Conservation (phyloP, 2,113 vertebrate genomes). For the Dolichallabes microphthalmus region DNA sequence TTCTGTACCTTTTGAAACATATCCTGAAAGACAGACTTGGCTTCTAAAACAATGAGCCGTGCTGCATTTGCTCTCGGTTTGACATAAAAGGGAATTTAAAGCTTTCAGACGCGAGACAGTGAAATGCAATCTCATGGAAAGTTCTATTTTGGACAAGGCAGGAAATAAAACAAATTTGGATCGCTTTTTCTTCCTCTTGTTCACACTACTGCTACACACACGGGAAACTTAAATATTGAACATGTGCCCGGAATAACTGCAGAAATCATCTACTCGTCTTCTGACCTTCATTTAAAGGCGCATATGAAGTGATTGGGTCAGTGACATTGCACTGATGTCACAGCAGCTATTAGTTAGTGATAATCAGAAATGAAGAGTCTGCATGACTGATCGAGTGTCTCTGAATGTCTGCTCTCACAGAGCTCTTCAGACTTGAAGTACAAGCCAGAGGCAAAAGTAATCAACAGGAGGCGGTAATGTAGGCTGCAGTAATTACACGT, state of each 20-base stretch:
- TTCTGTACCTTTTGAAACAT: slow-evolving; percentile 51
- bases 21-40: slow-evolving; percentile 42
- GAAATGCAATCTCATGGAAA: slow-evolving; percentile 38
- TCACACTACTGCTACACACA: neutral
- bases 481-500: slow-evolving; percentile 50
- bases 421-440: slow-evolving; percentile 42
- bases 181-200: neutral
- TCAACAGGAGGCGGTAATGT: slow-evolving; percentile 52
- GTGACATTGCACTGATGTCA: slow-evolving; percentile 19
- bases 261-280: slow-evolving; percentile 53
- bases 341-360: slow-evolving; percentile 43
- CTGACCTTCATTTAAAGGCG: slow-evolving; percentile 50
- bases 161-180: slow-evolving; percentile 12
- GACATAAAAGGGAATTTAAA: slow-evolving; percentile 56
- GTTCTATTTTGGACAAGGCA: slow-evolving; percentile 21
- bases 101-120: slow-evolving; percentile 47
- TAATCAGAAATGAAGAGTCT: slow-evolving; percentile 43
- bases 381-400: slow-evolving; percentile 46
- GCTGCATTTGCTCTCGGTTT: slow-evolving; percentile 45
- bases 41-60: slow-evolving; percentile 48
- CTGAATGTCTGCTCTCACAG: slow-evolving; percentile 33
- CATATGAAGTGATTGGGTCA: slow-evolving; percentile 38
- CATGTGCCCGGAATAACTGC: slow-evolving; percentile 25
- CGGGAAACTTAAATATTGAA: neutral
- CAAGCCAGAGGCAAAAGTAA: slow-evolving; percentile 36